Base-by-base conservation (phyloP, 2,888 invertebrate genomes). In the Charanyca ferruginea region DNA sequence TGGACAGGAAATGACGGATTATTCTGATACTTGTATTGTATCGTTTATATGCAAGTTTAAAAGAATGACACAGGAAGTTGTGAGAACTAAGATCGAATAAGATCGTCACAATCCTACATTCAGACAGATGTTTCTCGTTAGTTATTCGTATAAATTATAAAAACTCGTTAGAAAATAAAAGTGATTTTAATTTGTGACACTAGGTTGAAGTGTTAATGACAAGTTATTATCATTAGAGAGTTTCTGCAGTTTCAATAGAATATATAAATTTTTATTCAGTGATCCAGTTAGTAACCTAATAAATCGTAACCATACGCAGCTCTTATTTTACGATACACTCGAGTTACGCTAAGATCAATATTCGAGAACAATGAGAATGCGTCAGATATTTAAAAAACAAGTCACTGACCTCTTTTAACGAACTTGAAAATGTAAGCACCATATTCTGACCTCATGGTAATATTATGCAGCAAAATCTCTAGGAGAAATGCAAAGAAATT, bases 331-430 rank as follows among this genome's bases (percentile, higher is more conserved):
- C 44, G 51, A 45, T 53, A 23, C 47, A 60, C 51, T 48, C 35
- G 18, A 47, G 49, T 42, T 47, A 41, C 49, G 23, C 35, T 45
- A 42, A 66, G 77, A 77, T 73, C 61, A 55, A 75, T 73, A 77
- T 28, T 72, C 38, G 38, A 53, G 61, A 77, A 73, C 77, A 77
- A 75, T 62, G 44, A 45, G 60, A 51, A 25, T 77, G 77, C 49
- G 54, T 75, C 77, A 77, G 38, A 64, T 47, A 49, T 48, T 59
- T 16, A 32, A 60, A 66, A 70, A 44, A 45, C 32, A 52, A 49
- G 73, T 73, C 74, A 66, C 16, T 67, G 77, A 67, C 53, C 73
- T 49, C 16, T 52, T 20, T 23, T 20, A 58, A 41, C 67, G 49
- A 62, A 54, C 42, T 60, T 73, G 35, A 53, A 51, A 49, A 49